Percentiles rank a stretch among this genome's conserved stretches.
Evolutionary conservation across 2,113 vertebrate genomes (phyloP).

Genomic region (Natator depressus): DNA sequence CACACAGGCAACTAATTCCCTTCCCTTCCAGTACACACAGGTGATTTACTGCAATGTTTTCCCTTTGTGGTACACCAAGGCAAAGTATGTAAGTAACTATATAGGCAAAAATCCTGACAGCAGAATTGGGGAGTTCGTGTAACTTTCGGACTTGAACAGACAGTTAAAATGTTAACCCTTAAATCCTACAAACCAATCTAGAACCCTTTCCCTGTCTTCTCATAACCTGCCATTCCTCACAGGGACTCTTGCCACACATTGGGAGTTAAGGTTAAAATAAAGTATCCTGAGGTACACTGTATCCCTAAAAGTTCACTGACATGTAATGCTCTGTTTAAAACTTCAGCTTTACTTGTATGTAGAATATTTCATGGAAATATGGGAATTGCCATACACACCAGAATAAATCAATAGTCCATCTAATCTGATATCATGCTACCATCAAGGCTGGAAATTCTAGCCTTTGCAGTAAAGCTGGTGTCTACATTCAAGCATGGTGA

Average conservation of each 20-base stretch:
- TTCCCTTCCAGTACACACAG: background rate
- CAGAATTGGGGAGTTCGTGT: background rate
- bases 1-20: background rate
- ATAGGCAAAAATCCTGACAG: background rate
- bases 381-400: background rate
- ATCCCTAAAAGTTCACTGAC: accelerated
- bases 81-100: background rate
- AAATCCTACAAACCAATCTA: background rate
- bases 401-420: background rate
- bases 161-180: background rate
- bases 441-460: background rate
- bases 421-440: background rate
- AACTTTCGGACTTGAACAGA: background rate
- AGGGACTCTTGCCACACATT: background rate
- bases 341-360: background rate
- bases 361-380: background rate
- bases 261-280: background rate
- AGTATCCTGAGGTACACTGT: slow-evolving; percentile 14
- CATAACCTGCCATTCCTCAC: background rate
- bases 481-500: background rate
- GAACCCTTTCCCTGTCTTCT: background rate
- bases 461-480: too few species aligned
- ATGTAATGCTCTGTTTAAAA: background rate
- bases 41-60: background rate
- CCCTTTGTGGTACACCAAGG: background rate